Percentiles rank a stretch among this genome's conserved stretches.
Evolutionary conservation across 2,888 invertebrate species (phyloP).

Genomic region (Pseudococcus longispinus): DNA sequence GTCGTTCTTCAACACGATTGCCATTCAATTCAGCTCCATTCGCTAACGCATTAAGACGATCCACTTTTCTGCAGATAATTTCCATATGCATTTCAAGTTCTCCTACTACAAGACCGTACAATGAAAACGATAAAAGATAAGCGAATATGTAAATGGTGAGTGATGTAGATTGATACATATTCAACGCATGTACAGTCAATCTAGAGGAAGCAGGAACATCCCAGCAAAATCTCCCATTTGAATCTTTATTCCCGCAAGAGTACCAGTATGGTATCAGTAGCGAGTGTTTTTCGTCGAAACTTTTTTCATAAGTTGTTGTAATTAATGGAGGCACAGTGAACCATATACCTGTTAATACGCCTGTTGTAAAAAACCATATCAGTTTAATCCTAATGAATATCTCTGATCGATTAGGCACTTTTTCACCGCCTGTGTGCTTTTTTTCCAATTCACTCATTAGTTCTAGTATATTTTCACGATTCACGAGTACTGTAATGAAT

Average conservation of each 20-base stretch:
- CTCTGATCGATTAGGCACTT: too few relatives aligned
- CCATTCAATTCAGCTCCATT: background rate
- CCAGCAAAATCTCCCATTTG: background rate
- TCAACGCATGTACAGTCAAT: background rate
- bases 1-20: background rate
- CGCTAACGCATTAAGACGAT: background rate
- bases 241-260: background rate
- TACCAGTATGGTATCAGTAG: background rate
- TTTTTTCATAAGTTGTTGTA: background rate
- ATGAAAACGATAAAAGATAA: background rate
- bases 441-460: background rate
- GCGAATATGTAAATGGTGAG: background rate
- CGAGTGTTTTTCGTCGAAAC: background rate
- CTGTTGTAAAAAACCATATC: too few relatives aligned
- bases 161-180: background rate
- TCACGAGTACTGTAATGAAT: background rate
- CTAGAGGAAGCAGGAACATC: background rate
- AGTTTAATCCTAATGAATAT: too few relatives aligned
- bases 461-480: background rate
- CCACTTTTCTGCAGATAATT: background rate
- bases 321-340: too few relatives aligned
- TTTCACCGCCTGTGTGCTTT: background rate
- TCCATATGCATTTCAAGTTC: background rate
- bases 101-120: background rate
- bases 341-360: too few relatives aligned